phyloP scores from a whole-genome alignment of 2,888 invertebrate species.

The Plemyria rubiginata region DNA sequence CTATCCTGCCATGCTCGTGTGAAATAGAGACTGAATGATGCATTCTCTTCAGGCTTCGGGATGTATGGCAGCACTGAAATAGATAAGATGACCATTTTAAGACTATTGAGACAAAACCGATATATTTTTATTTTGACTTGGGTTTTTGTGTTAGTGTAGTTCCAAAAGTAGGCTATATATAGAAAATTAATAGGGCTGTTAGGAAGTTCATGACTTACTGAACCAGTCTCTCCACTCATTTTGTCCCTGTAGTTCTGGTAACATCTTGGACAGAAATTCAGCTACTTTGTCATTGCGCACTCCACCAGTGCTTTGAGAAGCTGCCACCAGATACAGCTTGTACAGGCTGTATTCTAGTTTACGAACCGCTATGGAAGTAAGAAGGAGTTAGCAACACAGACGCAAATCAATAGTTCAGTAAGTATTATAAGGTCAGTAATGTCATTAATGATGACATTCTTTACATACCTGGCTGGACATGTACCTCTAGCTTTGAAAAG shows the following conservation, averaged over 20 bases:
- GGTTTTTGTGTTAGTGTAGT: background rate
- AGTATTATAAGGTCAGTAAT: no score
- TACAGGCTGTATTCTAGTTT: conserved; percentile 94
- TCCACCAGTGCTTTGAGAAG: conserved; percentile 87
- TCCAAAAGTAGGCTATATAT: background rate
- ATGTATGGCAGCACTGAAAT: conserved; percentile 94
- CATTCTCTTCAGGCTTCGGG: conserved; percentile 95
- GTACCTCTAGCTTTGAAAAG: conserved; percentile 94
- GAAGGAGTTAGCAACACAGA: conserved; percentile 1
- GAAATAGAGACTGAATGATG: conserved; percentile 94
- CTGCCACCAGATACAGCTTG: conserved; percentile 95
- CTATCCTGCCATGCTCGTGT: conserved; percentile 98
- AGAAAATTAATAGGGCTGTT: background rate
- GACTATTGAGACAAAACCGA: background rate
- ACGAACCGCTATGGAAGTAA: conserved; percentile 85
- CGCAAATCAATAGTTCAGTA: background rate
- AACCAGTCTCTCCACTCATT: conserved; percentile 99
- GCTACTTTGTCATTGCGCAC: conserved; percentile 93
- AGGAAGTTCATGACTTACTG: conserved; percentile 85
- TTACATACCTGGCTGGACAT: conserved; percentile 89
- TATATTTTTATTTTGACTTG: no score
- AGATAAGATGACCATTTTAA: background rate
- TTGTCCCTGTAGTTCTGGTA: conserved; percentile 94
- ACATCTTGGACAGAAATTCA: conserved; percentile 95
- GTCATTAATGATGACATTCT: conserved; percentile 8